Evolutionary conservation across 2,797 vertebrate species (phyloP).

Genomic region (Phoebastria nigripes): DNA sequence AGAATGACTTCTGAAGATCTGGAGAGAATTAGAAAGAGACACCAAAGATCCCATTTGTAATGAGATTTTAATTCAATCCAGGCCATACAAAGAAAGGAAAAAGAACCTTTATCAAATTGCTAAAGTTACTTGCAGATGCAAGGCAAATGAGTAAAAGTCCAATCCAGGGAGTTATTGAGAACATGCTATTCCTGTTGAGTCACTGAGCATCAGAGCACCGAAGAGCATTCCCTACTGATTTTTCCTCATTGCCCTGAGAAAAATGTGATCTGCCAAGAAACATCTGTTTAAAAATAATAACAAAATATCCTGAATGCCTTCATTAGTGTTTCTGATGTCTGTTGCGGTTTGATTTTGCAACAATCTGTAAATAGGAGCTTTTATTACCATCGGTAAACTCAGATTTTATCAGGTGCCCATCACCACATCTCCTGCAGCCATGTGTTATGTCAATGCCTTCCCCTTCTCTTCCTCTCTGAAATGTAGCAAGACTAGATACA

Average conservation of each 20-base stretch:
- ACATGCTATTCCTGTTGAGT: not conserved
- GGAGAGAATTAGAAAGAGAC: not conserved
- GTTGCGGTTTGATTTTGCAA: not conserved
- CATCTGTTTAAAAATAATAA: not conserved
- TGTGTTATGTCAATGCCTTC: not conserved
- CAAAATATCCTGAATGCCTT: not conserved
- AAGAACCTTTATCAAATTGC: not conserved
- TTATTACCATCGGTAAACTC: not conserved
- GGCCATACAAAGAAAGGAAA: not conserved
- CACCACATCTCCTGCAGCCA: not conserved
- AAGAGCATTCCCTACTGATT: not conserved
- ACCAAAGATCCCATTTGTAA: not conserved
- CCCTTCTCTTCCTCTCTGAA: not conserved
- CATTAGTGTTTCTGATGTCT: not conserved
- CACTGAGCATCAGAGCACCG: not conserved
- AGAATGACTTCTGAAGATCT: not conserved
- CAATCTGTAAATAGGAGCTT: not conserved
- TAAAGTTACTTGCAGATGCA: not conserved
- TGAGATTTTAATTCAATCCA: constrained; percentile 23
- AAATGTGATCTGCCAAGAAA: not conserved
- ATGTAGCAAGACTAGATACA: not conserved
- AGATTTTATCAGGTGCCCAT: not conserved
- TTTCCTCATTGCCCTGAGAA: not conserved
- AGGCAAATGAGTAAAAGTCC: not conserved
- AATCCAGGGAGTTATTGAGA: not conserved